phyloP scores from a whole-genome alignment of 2,797 vertebrate species.

The Petrocephalus sullivani region DNA sequence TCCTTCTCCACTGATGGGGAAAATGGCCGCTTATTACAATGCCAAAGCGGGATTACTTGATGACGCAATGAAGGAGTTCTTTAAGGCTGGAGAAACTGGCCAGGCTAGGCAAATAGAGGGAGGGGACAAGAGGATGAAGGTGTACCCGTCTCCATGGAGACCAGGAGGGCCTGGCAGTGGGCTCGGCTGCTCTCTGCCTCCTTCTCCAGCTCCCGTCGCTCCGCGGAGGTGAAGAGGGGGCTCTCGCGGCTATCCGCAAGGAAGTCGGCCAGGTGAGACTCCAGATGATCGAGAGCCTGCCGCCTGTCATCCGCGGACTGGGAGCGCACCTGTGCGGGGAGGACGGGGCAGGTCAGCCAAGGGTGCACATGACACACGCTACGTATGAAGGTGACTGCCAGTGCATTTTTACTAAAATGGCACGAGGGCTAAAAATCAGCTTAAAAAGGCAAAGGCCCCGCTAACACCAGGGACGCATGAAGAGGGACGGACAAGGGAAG shows the following conservation, averaged over 20 bases:
- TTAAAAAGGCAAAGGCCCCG: not conserved
- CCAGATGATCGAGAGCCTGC: conserved; percentile 75
- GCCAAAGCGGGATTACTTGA: not conserved
- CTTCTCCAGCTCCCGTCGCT: conserved; percentile 74
- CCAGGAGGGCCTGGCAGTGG: conserved; percentile 76
- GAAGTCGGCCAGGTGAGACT: conserved; percentile 81
- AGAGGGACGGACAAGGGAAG: not conserved
- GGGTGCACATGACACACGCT: not conserved
- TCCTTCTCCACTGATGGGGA: conserved; percentile 81
- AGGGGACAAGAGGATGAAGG: not conserved
- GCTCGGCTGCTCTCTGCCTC: conserved; percentile 76
- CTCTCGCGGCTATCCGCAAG: conserved; percentile 86
- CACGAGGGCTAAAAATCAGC: not conserved
- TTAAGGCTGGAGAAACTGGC: not conserved
- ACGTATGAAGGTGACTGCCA: not conserved
- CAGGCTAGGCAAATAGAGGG: not conserved
- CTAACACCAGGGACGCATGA: not conserved
- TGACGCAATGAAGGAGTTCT: not conserved
- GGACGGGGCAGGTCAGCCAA: not conserved
- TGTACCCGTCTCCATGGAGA: conserved; percentile 84
- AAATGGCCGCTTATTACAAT: not conserved
- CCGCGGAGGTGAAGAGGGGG: conserved; percentile 71
- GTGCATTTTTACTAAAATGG: not conserved
- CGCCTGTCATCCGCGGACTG: conserved; percentile 72
- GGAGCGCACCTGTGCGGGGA: conserved; percentile 66